Evolutionary conservation across 2,797 vertebrate genomes (phyloP).

Genomic region (Notolabrus celidotus): DNA sequence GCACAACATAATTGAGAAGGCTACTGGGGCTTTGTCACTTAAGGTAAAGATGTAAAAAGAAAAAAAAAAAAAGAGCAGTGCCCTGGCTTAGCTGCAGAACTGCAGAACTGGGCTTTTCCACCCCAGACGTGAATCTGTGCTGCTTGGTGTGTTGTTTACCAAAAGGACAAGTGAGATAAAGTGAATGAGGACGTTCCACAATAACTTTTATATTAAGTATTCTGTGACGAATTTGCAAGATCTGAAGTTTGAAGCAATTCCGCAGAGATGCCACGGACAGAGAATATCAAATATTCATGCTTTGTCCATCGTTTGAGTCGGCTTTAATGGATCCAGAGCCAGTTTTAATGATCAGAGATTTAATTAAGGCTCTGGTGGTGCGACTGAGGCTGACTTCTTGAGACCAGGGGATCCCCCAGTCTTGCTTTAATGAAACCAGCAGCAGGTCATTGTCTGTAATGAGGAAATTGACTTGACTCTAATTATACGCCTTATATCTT

Average conservation of each 20-base stretch:
- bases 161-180: slow-evolving; percentile 23
- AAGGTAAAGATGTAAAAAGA: slow-evolving; percentile 78
- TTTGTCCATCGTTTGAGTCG: slow-evolving; percentile 16
- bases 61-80: slow-evolving; percentile 38
- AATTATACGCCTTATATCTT: slow-evolving; percentile 56
- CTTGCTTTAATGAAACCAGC: slow-evolving; percentile 70
- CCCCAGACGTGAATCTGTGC: slow-evolving; percentile 27
- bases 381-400: slow-evolving; percentile 21
- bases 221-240: slow-evolving; percentile 27
- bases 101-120: slow-evolving; percentile 45
- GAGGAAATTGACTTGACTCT: slow-evolving; percentile 61
- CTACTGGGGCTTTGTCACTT: slow-evolving; percentile 79
- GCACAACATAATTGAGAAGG: slow-evolving; percentile 82
- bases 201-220: slow-evolving; percentile 28
- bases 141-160: slow-evolving; percentile 35
- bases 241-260: slow-evolving; percentile 24
- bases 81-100: slow-evolving; percentile 55
- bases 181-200: slow-evolving; percentile 3
- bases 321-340: slow-evolving; percentile 42
- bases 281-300: slow-evolving; percentile 68
- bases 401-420: slow-evolving; percentile 52
- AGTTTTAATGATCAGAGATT: slow-evolving; percentile 69
- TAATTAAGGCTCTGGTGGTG: slow-evolving; percentile 67
- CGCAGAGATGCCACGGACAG: slow-evolving; percentile 15
- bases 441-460: slow-evolving; percentile 64